These are phyloP conservation scores for Hesperophylax magnus DNA, from an alignment of 1,140 invertebrate genomes.

Conservation along the genomic window DNA sequence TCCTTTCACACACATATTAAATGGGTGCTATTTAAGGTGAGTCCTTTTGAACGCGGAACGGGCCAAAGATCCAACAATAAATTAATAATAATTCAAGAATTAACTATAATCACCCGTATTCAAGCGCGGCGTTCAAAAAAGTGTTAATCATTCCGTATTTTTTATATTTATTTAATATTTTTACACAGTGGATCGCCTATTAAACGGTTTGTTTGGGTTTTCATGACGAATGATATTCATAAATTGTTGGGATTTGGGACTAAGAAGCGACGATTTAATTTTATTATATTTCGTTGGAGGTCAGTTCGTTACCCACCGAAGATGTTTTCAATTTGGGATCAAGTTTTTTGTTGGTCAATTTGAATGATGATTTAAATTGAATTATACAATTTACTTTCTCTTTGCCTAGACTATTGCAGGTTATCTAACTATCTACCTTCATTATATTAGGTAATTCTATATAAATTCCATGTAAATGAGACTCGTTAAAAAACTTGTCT, in stretches of 20 bases:
- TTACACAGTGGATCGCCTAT: background rate
- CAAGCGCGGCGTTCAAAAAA: conserved; percentile 17
- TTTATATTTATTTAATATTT: conserved; percentile 15
- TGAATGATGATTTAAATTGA: too few species aligned
- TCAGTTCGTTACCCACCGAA: too few species aligned
- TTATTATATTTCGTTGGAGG: too few species aligned
- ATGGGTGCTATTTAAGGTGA: conserved; percentile 36
- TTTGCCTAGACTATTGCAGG: too few species aligned
- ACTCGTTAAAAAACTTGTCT: too few species aligned
- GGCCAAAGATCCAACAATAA: conserved; percentile 18
- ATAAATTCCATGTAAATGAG: too few species aligned
- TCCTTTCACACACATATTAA: conserved; percentile 16
- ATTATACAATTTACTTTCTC: too few species aligned
- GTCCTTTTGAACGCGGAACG: conserved; percentile 21
- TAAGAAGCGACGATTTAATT: too few species aligned
- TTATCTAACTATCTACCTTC: too few species aligned
- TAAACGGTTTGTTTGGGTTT: background rate
- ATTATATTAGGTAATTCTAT: too few species aligned
- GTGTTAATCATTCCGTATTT: conserved; percentile 19
- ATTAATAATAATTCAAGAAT: conserved; percentile 36
- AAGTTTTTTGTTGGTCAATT: too few species aligned
- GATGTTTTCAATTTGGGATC: too few species aligned
- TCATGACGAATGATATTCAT: conserved; percentile 24
- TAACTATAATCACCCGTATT: conserved; percentile 23
- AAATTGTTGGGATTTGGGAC: background rate